A percentile compares a stretch with the other conserved stretches of the same genome.
These are phyloP conservation scores for Ranitomeya imitator DNA, from an alignment of 2,113 vertebrate genomes.

Conservation along the genomic window DNA sequence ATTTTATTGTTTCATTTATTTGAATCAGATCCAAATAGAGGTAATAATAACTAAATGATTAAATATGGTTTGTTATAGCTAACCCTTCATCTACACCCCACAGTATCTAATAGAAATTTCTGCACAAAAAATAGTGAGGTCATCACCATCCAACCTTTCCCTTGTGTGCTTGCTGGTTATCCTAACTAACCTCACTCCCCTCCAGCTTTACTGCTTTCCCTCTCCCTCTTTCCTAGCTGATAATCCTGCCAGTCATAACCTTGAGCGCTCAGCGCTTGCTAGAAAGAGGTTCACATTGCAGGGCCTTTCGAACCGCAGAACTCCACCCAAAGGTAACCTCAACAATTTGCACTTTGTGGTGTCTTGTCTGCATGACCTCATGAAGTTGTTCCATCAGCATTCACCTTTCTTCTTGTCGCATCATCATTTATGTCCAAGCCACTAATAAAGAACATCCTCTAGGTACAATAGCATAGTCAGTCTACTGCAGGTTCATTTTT, in stretches of 20 bases:
- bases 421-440: background rate
- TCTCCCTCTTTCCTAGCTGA: constrained; percentile 78
- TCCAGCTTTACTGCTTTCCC: constrained; percentile 70
- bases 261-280: constrained; percentile 81
- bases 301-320: constrained; percentile 87
- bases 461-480: background rate
- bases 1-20: background rate
- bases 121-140: constrained; percentile 58
- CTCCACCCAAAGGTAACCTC: constrained; percentile 85
- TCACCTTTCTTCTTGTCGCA: constrained; percentile 5
- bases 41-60: background rate
- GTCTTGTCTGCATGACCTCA: constrained; percentile 58
- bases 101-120: constrained; percentile 52
- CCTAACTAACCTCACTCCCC: constrained; percentile 71
- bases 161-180: constrained; percentile 59
- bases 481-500: background rate
- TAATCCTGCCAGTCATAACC: constrained; percentile 77
- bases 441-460: background rate
- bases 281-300: constrained; percentile 89
- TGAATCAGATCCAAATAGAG: background rate
- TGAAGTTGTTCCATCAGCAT: background rate
- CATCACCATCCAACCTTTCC: constrained; percentile 56
- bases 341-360: constrained; percentile 61
- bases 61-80: background rate
- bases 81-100: background rate